phyloP scores from a whole-genome alignment of 2,113 vertebrate species.

The Varanus komodoensis region DNA sequence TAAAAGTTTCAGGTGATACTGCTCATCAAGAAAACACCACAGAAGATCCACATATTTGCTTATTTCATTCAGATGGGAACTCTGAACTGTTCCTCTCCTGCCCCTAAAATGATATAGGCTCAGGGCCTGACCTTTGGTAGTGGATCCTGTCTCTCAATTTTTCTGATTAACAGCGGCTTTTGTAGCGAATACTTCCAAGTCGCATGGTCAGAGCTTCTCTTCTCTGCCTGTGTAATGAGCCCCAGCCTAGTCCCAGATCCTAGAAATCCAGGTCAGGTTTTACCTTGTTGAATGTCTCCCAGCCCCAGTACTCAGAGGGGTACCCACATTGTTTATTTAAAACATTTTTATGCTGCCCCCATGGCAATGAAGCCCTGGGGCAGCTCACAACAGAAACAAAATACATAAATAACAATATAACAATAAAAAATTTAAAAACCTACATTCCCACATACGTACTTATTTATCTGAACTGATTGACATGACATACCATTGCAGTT shows the following conservation, averaged over 20 bases:
- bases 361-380: too few relatives aligned
- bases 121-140: constrained; percentile 24
- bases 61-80: constrained; percentile 39
- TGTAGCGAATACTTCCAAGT: constrained; percentile 42
- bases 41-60: neutral
- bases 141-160: constrained; percentile 29
- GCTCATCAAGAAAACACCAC: neutral
- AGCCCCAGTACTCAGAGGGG: constrained; percentile 37
- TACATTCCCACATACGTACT: constrained; percentile 58
- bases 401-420: too few relatives aligned
- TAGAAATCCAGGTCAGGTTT: constrained; percentile 65
- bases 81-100: neutral
- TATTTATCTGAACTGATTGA: constrained; percentile 51
- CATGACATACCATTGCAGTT: constrained; percentile 23
- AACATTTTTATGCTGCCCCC: too few relatives aligned
- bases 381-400: too few relatives aligned
- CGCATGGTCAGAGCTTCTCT: constrained; percentile 49
- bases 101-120: constrained; percentile 16
- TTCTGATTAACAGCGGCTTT: constrained; percentile 26
- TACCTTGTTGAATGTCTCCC: constrained; percentile 51
- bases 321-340: constrained; percentile 32
- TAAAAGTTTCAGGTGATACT: neutral
- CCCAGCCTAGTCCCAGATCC: constrained; percentile 26
- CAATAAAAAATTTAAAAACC: too few relatives aligned
- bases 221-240: constrained; percentile 45